phyloP scores from a whole-genome alignment of 2,113 vertebrate species.

The Aptenodytes patagonicus region DNA sequence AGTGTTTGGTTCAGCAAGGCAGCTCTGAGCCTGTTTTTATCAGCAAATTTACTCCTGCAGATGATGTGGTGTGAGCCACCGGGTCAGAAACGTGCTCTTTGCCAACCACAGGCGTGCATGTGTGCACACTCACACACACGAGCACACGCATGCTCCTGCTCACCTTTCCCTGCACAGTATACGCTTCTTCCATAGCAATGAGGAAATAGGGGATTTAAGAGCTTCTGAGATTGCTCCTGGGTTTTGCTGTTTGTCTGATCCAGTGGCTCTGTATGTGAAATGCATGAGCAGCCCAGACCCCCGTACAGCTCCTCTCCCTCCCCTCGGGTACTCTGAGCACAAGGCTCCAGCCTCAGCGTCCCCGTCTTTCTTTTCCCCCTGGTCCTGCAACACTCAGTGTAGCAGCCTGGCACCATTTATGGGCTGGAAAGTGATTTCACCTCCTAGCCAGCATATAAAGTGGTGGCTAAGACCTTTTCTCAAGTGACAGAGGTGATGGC shows the following conservation, averaged over 20 bases:
- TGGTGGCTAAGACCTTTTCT: background rate
- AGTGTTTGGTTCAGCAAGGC: background rate
- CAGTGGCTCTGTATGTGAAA: background rate
- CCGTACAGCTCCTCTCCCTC: background rate
- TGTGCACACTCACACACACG: background rate
- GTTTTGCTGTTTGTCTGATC: background rate
- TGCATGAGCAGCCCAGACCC: background rate
- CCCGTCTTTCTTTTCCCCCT: background rate
- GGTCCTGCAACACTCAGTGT: background rate
- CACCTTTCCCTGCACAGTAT: background rate
- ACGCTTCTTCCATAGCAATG: background rate
- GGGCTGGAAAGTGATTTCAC: background rate
- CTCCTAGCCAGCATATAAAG: background rate
- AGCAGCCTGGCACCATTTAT: background rate
- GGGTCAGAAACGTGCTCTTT: background rate
- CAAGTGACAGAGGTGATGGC: background rate
- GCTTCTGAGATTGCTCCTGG: background rate
- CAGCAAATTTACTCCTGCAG: background rate
- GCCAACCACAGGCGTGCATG: background rate
- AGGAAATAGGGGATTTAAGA: background rate
- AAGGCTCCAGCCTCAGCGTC: accelerated
- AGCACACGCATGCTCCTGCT: background rate
- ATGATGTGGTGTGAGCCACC: background rate
- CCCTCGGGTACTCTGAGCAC: background rate
- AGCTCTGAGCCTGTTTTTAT: background rate